A percentile compares a stretch with the other conserved stretches of the same genome.
phyloP scores from a whole-genome alignment of 2,797 vertebrate genomes.

The Lacerta agilis region DNA sequence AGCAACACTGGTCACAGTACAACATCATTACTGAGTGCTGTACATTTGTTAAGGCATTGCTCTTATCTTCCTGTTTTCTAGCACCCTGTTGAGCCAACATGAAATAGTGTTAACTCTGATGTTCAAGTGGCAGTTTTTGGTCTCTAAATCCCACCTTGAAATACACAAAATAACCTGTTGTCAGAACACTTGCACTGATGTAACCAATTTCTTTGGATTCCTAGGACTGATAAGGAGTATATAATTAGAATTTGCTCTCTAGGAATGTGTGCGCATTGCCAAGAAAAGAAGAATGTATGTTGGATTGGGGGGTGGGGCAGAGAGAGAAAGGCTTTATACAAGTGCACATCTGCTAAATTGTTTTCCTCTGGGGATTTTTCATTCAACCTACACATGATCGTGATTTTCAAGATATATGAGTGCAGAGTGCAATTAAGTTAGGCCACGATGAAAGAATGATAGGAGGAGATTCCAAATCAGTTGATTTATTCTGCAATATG shows the following conservation, averaged over 20 bases:
- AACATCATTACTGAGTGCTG: too few relatives aligned
- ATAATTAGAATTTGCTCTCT: conserved; percentile 5
- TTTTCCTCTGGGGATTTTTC: background rate
- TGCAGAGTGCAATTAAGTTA: background rate
- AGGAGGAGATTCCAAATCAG: background rate
- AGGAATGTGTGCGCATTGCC: background rate
- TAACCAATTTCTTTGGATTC: background rate
- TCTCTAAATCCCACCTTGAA: background rate
- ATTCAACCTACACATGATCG: background rate
- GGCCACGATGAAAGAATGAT: conserved; percentile 10
- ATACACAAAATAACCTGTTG: background rate
- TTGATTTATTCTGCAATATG: background rate
- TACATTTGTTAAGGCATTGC: too few relatives aligned
- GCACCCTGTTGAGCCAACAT: too few relatives aligned
- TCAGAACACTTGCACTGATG: background rate
- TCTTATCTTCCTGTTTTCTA: too few relatives aligned
- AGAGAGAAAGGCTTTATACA: background rate
- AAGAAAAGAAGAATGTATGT: background rate
- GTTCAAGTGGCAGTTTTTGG: too few relatives aligned
- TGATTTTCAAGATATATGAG: background rate
- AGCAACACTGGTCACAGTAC: too few relatives aligned
- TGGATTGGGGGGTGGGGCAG: background rate
- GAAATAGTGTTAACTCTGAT: too few relatives aligned
- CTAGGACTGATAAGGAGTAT: background rate
- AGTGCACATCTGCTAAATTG: conserved; percentile 10